Evolutionary conservation across 2,113 vertebrate genomes (phyloP).

Genomic region (Leuciscus idus): DNA sequence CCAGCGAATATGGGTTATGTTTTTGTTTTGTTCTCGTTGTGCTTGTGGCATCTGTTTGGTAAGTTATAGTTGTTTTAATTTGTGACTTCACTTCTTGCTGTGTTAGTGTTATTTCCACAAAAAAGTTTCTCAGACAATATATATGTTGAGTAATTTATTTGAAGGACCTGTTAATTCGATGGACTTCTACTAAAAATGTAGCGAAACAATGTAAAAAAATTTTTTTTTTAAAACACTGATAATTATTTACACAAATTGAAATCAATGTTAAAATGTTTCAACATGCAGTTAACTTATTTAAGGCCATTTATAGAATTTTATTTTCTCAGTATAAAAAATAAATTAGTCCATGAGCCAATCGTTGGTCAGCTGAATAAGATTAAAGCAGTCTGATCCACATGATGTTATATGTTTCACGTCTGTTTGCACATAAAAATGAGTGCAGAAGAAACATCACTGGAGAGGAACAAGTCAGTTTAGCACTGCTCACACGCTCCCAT

Average conservation of each 20-base stretch:
- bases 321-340: too few relatives aligned
- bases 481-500: neutral
- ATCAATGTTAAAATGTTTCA: neutral
- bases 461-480: neutral
- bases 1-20: neutral
- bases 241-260: neutral
- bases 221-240: neutral
- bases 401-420: neutral
- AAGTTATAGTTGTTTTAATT: neutral
- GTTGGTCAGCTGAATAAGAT: neutral
- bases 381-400: neutral
- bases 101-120: neutral
- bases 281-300: neutral
- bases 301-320: neutral
- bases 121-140: too few relatives aligned
- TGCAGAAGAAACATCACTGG: neutral
- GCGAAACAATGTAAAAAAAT: too few relatives aligned
- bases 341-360: neutral
- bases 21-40: neutral
- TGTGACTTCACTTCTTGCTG: neutral
- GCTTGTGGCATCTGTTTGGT: neutral
- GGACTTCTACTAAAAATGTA: too few relatives aligned
- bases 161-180: too few relatives aligned
- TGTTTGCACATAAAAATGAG: neutral
- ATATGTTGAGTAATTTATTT: too few relatives aligned